phyloP scores from a whole-genome alignment of 2,113 vertebrate genomes.

The Eclectus roratus region DNA sequence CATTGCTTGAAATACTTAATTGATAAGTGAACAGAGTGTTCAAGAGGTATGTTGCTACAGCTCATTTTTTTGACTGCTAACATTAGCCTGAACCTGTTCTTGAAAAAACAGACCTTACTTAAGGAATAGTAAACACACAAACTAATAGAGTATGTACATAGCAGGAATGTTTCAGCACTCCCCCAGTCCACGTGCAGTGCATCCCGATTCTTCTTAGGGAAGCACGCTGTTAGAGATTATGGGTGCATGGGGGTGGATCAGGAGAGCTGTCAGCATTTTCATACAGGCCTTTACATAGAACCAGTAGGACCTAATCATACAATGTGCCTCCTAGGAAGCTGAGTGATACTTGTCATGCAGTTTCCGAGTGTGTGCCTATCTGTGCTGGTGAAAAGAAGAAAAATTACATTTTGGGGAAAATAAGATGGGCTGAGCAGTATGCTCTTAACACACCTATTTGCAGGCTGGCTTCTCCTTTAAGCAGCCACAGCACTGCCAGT shows the following conservation, averaged over 20 bases:
- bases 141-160: background rate
- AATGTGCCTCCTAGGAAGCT: background rate
- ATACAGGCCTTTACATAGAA: background rate
- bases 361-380: accelerated
- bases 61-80: background rate
- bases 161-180: background rate
- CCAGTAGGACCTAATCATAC: background rate
- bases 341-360: background rate
- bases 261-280: background rate
- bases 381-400: background rate
- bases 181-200: background rate
- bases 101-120: background rate
- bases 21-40: background rate
- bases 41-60: background rate
- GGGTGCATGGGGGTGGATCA: background rate
- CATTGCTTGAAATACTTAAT: background rate
- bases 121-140: background rate
- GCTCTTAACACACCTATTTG: background rate
- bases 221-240: background rate
- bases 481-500: background rate
- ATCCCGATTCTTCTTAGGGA: background rate
- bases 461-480: background rate
- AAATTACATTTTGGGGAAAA: background rate
- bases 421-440: background rate
- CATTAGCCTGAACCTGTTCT: background rate